phyloP scores from a whole-genome alignment of 2,113 vertebrate species.

The Accipiter virgatus region DNA sequence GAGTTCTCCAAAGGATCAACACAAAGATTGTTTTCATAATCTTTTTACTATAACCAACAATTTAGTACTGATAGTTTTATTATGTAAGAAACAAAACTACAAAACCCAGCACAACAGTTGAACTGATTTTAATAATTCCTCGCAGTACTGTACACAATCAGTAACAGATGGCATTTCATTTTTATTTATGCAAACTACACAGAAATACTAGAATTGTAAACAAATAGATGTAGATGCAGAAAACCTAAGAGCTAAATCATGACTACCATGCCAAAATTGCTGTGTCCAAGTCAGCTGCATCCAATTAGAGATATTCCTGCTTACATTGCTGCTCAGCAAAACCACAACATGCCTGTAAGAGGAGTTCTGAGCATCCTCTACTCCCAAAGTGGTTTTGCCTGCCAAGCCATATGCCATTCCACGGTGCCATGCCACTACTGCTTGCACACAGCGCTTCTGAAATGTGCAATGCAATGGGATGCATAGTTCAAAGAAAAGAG shows the following conservation, averaged over 20 bases:
- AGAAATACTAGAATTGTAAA: background rate
- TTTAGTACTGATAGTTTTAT: background rate
- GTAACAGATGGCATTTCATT: background rate
- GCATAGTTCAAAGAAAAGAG: accelerated
- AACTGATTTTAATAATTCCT: background rate
- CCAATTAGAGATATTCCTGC: background rate
- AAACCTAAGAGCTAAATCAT: background rate
- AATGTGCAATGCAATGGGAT: background rate
- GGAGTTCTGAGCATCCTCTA: background rate
- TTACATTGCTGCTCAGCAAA: background rate
- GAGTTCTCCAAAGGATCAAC: background rate
- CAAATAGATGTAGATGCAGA: background rate
- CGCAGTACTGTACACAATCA: background rate
- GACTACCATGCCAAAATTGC: background rate
- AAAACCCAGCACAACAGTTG: background rate
- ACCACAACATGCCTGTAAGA: background rate
- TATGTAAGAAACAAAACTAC: background rate
- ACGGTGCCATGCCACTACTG: background rate
- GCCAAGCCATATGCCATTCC: background rate
- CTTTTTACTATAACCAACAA: background rate
- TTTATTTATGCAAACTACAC: slow-evolving; percentile 1
- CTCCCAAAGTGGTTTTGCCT: background rate
- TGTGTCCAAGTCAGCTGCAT: background rate
- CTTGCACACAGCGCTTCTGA: background rate
- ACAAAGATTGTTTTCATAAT: background rate